Conservation (phyloP, 1,140 invertebrate species). For the Leptinotarsa defecta region DNA sequence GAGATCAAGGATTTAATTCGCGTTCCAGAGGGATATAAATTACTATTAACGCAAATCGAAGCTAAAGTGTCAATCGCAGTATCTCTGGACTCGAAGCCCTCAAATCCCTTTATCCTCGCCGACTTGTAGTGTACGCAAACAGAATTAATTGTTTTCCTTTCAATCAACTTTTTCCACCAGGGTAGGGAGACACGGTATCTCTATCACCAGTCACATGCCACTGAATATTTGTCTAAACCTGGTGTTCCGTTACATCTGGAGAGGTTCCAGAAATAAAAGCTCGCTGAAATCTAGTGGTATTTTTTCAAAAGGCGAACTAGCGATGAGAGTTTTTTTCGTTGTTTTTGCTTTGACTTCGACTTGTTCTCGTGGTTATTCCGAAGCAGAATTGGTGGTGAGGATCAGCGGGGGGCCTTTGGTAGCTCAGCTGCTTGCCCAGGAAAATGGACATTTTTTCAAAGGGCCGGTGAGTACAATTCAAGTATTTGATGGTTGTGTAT, state of each 20-base stretch:
- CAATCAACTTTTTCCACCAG: neutral
- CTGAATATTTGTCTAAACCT: neutral
- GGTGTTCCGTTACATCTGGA: neutral
- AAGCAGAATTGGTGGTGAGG: conserved; percentile 59
- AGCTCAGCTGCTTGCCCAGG: conserved; percentile 55
- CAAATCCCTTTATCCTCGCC: conserved; percentile 15
- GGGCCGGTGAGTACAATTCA: conserved; percentile 54
- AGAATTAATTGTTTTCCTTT: conserved; percentile 21
- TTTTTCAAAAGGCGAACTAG: neutral
- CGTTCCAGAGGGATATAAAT: neutral
- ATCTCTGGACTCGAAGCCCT: neutral
- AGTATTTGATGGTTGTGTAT: neutral
- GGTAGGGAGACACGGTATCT: neutral
- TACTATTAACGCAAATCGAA: conserved; percentile 6
- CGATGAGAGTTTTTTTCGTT: neutral
- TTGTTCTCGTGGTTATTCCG: neutral
- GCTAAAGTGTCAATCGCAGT: conserved; percentile 5
- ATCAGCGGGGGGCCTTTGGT: conserved; percentile 55
- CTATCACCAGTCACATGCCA: neutral
- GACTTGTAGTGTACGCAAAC: conserved; percentile 15
- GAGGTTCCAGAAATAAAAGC: neutral
- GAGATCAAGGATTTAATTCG: too few relatives aligned
- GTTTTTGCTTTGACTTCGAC: neutral
- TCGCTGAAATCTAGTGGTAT: neutral
- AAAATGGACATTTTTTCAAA: conserved; percentile 55